These are phyloP conservation scores for Malurus alboscapulatus DNA, from an alignment of 2,113 vertebrate genomes.

Conservation along the genomic window DNA sequence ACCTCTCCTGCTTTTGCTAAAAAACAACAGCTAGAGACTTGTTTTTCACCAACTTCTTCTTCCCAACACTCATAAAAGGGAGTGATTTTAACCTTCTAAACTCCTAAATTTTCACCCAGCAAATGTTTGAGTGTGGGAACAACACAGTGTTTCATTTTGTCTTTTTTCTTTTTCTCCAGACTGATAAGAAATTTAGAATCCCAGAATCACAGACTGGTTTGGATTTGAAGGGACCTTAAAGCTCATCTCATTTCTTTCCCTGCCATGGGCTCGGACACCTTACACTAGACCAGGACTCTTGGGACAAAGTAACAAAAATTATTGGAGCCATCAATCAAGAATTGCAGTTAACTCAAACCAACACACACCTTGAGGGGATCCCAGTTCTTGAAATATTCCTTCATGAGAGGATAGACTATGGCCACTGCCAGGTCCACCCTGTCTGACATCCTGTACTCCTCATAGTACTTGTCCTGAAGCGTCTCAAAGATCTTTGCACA, in stretches of 20 bases:
- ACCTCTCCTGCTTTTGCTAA: not conserved
- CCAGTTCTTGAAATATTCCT: conserved; percentile 90
- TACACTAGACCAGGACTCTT: not conserved
- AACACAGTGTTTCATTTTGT: not conserved
- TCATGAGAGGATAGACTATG: conserved; percentile 90
- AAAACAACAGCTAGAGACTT: not conserved
- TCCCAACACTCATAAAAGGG: not conserved
- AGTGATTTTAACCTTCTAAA: not conserved
- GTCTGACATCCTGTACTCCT: conserved; percentile 92
- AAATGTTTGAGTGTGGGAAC: accelerated
- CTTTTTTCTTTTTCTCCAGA: not conserved
- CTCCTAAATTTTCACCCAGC: not conserved
- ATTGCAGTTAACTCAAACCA: not conserved
- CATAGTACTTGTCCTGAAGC: conserved; percentile 90
- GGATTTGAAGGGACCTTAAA: not conserved
- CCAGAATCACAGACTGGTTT: not conserved
- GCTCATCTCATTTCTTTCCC: not conserved
- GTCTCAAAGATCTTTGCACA: conserved; percentile 89
- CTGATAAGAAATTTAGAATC: not conserved
- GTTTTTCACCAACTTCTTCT: not conserved
- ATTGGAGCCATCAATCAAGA: not conserved
- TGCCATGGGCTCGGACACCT: not conserved
- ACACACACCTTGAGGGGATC: conserved; percentile 87
- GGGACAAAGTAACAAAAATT: not conserved
- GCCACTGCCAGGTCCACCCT: conserved; percentile 89